Conservation (phyloP, 2,797 vertebrate species). For the Vespertilio murinus region DNA sequence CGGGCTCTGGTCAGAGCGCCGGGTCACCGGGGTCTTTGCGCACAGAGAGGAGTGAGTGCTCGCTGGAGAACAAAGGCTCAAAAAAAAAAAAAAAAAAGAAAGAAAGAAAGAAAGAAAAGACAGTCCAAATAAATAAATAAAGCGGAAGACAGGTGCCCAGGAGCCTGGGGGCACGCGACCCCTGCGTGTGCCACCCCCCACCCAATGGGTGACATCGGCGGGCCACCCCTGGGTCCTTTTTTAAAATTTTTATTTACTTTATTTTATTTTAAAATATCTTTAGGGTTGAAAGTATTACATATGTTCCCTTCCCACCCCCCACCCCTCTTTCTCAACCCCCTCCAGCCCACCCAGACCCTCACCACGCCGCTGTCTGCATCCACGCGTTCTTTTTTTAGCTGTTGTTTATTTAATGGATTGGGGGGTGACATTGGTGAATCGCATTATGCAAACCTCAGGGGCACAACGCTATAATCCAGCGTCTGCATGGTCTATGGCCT, state of each 20-base stretch:
- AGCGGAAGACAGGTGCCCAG: background rate
- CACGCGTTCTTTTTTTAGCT: background rate
- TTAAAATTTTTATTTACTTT: background rate
- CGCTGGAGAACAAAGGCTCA: rapidly evolving
- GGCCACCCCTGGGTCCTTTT: background rate
- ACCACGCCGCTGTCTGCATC: no score
- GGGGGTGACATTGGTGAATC: background rate
- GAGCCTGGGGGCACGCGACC: rapidly evolving
- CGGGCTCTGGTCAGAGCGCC: background rate
- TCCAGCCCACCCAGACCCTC: no score
- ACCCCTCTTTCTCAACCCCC: no score
- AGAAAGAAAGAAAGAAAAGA: no score
- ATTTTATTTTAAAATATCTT: no score
- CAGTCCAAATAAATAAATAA: rapidly evolving
- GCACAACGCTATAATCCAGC: no score
- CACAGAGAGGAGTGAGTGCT: background rate
- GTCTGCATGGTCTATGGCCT: background rate
- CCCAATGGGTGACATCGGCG: rapidly evolving
- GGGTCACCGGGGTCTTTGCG: background rate
- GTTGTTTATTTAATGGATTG: background rate
- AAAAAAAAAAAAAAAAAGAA: background rate
- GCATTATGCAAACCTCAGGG: background rate
- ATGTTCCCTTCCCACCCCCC: no score
- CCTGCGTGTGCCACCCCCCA: rapidly evolving
- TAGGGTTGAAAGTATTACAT: no score